Conservation (phyloP, 2,888 invertebrate genomes). For the Serrognathus titanus region DNA sequence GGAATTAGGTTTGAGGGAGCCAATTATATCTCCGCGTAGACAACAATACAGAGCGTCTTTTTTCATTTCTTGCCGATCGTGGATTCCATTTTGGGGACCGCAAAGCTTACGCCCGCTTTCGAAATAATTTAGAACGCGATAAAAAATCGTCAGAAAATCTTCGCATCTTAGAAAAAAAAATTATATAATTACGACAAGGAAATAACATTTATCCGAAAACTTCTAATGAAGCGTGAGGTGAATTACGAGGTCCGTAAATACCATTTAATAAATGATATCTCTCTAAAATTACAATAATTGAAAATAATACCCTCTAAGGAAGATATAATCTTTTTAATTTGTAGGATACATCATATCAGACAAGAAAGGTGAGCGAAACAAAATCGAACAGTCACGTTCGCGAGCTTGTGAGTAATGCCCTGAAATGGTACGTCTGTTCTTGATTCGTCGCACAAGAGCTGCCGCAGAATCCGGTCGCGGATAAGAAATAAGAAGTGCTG, state of each 20-base stretch:
- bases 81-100: constrained; percentile 37
- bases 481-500: constrained; percentile 46
- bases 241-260: neutral
- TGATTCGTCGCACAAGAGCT: constrained; percentile 29
- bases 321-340: constrained; percentile 18
- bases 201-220: too few relatives aligned
- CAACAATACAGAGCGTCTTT: constrained; percentile 35
- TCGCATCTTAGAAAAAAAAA: neutral
- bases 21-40: constrained; percentile 37
- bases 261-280: constrained; percentile 15
- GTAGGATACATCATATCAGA: constrained; percentile 2
- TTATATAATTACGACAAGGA: too few relatives aligned
- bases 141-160: neutral
- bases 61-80: constrained; percentile 35
- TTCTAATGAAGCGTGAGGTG: too few relatives aligned
- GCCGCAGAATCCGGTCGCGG: constrained; percentile 42
- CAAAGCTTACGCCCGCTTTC: constrained; percentile 28
- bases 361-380: constrained; percentile 1
- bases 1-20: constrained; percentile 28
- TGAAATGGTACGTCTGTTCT: constrained; percentile 11
- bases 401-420: constrained; percentile 5
- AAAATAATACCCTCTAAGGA: constrained; percentile 13
- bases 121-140: constrained; percentile 32
- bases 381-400: neutral
- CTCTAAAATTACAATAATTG: constrained; percentile 16